Conservation (phyloP, 2,888 invertebrate genomes). For the Orchestes rusci region DNA sequence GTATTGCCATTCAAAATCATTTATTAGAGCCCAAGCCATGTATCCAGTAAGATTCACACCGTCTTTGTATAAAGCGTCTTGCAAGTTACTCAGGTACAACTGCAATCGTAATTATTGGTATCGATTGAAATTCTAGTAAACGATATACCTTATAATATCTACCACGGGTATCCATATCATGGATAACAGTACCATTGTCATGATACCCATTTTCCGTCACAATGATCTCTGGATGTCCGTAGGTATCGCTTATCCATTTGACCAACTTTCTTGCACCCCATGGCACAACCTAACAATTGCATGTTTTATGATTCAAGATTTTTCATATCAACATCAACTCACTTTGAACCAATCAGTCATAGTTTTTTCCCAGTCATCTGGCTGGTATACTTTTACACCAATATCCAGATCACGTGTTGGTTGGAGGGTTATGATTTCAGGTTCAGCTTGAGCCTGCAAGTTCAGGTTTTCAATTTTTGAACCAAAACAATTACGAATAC, state of each 20-base stretch:
- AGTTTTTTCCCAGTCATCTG: slow-evolving; percentile 22
- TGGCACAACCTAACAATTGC: slow-evolving; percentile 44
- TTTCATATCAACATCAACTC: slow-evolving; percentile 29
- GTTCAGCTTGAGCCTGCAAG: slow-evolving; percentile 15
- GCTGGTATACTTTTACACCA: slow-evolving; percentile 15
- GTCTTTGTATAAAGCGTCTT: slow-evolving; percentile 24
- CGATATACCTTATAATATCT: slow-evolving; percentile 32
- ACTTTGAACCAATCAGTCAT: slow-evolving; percentile 24
- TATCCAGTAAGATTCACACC: slow-evolving; percentile 28
- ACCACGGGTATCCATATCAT: slow-evolving; percentile 42
- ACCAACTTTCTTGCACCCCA: slow-evolving; percentile 52
- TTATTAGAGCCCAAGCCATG: slow-evolving; percentile 28
- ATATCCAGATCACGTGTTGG: slow-evolving; percentile 17
- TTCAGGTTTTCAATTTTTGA: background rate
- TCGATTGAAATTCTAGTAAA: background rate
- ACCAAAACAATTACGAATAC: background rate
- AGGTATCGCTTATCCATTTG: slow-evolving; percentile 37
- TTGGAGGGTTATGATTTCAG: slow-evolving; percentile 10
- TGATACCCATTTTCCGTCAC: slow-evolving; percentile 54
- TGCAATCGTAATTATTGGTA: slow-evolving; percentile 9
- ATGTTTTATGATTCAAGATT: background rate
- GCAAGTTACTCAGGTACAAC: slow-evolving; percentile 25
- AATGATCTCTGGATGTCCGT: slow-evolving; percentile 46
- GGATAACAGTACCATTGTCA: slow-evolving; percentile 39
- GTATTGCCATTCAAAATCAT: slow-evolving; percentile 30